Conservation (phyloP, 2,797 vertebrate species). For the Gymnoscopelus microlampas region DNA sequence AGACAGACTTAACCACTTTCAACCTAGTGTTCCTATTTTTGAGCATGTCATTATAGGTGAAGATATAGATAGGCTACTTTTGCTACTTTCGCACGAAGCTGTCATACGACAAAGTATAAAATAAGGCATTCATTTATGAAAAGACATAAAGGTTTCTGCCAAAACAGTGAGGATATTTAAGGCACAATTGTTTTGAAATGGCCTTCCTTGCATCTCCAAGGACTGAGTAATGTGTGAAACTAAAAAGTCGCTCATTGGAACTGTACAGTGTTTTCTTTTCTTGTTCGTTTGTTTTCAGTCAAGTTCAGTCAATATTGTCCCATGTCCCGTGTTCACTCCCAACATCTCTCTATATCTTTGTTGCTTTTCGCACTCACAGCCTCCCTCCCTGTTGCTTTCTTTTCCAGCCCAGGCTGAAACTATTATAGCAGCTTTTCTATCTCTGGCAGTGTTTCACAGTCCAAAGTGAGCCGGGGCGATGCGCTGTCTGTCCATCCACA, state of each 20-base stretch:
- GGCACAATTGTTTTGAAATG: too few relatives aligned
- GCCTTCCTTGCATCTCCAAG: not conserved
- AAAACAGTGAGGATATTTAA: too few relatives aligned
- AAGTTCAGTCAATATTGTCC: too few relatives aligned
- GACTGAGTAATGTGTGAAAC: not conserved
- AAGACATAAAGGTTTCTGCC: too few relatives aligned
- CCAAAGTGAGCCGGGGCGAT: not conserved
- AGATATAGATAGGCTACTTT: not conserved
- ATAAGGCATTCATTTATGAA: too few relatives aligned
- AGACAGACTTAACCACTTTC: too few relatives aligned
- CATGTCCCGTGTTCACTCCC: too few relatives aligned
- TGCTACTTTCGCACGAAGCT: too few relatives aligned
- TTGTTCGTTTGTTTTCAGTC: too few relatives aligned
- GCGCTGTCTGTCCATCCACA: conserved; percentile 10
- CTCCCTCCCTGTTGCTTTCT: not conserved
- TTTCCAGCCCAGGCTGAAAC: conserved; percentile 37
- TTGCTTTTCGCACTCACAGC: not conserved
- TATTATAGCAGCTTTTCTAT: conserved; percentile 30
- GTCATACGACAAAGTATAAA: too few relatives aligned
- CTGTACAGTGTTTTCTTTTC: too few relatives aligned
- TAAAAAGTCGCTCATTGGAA: not conserved
- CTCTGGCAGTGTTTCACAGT: conserved; percentile 44
- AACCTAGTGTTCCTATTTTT: too few relatives aligned
- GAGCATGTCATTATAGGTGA: not conserved
- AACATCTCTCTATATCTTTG: not conserved